Evolutionary conservation across 2,797 vertebrate species (phyloP), one percentile per base, ranked within the genome.

Genomic region (Serranus cabrilla): DNA sequence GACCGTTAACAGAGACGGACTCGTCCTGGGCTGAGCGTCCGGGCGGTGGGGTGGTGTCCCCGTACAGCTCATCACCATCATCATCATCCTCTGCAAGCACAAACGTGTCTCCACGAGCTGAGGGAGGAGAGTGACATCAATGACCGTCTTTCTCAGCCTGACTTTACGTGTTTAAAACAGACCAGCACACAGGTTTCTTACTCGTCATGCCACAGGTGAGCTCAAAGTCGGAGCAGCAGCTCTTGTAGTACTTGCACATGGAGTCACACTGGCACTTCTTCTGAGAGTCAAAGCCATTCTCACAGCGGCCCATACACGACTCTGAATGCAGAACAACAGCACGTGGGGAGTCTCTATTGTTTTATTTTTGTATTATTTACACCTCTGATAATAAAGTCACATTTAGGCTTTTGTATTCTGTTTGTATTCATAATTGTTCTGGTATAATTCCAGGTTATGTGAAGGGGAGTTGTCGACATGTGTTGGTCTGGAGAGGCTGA

Each of bases 91-190:
- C 98, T 0, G 97, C 96, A 60, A 93, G 77, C 25, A 82, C 81
- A 55, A 99, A 99, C 0, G 97, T 96, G 0, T 99, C 98, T 66
- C 98, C 98, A 0, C 97, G 96, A 55, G 96, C 97, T 95, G 95
- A 91, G 92, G 87, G 31, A 9, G 20, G n/a, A 37, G 20, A 34
- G 45, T 9, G 25, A 66, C 0, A 2, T 69, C 43, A 80, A 13
- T 37, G 16, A 14, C 13, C 27, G 12, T 21, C 7, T 23, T 59
- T 65, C 11, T 2, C 40, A 55, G 34, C 23, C 37, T 2, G 3
- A 14, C 5, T 7, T 8, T 6, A 31, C 3, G 3, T 31, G 27
- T 3, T 31, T 31, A 6, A 34, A 34, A 34, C 34, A 34, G 27
- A 31, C 34, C 6, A 57, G 52, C 11, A 13, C 39, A 14, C 50